A percentile compares a stretch with the other conserved stretches of the same genome.
These are phyloP conservation scores for Galago senegalensis DNA, from an alignment of 2,797 vertebrate species.

Conservation along the genomic window DNA sequence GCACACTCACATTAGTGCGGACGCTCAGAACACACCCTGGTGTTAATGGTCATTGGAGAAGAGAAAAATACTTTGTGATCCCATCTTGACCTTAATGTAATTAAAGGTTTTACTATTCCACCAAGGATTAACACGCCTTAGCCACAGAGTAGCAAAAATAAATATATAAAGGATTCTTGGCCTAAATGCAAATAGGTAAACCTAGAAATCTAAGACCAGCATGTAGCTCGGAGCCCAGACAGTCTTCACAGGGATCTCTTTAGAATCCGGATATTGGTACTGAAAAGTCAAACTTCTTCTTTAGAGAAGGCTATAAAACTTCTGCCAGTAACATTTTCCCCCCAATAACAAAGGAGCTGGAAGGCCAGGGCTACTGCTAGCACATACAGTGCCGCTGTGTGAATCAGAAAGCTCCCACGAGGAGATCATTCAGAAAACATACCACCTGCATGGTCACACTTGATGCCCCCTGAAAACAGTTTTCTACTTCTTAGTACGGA, in stretches of 20 bases:
- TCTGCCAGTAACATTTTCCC: not conserved
- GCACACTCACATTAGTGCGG: not conserved
- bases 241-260: not conserved
- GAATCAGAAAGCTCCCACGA: not conserved
- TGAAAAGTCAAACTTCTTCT: not conserved
- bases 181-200: not conserved
- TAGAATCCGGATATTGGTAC: not conserved
- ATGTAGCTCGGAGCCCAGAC: not conserved
- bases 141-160: not conserved
- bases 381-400: not conserved
- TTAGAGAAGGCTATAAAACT: not conserved
- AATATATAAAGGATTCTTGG: not conserved
- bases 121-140: not conserved
- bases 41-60: not conserved
- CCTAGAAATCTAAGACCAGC: constrained; percentile 1
- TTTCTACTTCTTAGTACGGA: not conserved
- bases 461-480: not conserved
- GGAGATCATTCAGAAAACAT: not conserved
- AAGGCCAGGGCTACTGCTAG: not conserved
- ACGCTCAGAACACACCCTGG: not conserved
- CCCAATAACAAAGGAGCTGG: not conserved
- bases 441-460: not conserved
- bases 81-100: constrained; percentile 48
- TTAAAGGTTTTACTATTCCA: constrained; percentile 21
- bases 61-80: not conserved